These are phyloP conservation scores for Pegoplata infirma DNA, from an alignment of 2,888 invertebrate genomes.

Conservation along the genomic window DNA sequence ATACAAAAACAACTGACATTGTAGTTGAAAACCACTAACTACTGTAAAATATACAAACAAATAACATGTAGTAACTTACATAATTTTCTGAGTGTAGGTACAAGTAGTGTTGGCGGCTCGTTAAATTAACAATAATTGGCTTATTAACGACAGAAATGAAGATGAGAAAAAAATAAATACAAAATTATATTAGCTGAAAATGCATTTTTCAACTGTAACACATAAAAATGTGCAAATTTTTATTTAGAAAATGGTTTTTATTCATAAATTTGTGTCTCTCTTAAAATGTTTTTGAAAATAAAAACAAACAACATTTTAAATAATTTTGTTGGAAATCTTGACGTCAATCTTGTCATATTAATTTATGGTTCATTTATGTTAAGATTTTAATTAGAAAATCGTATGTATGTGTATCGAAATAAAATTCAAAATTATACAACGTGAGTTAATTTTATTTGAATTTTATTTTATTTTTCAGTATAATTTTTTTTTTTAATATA, in stretches of 20 bases:
- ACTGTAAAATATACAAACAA: too few relatives aligned
- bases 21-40: too few relatives aligned
- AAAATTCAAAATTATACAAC: background rate
- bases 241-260: background rate
- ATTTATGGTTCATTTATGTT: conserved; percentile 46
- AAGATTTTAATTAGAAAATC: conserved; percentile 32
- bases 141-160: background rate
- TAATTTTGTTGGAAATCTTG: conserved; percentile 18
- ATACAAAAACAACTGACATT: too few relatives aligned
- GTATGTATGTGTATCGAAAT: background rate
- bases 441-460: conserved; percentile 19
- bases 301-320: conserved; percentile 24
- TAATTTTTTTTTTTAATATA: conserved; percentile 1
- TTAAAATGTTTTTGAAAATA: background rate
- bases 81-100: too few relatives aligned
- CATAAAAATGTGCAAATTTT: background rate
- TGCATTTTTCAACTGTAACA: background rate
- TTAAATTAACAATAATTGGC: conserved; percentile 32
- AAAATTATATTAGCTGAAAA: background rate
- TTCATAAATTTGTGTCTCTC: background rate
- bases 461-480: conserved; percentile 27
- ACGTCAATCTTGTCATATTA: conserved; percentile 45
- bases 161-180: background rate
- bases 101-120: background rate
- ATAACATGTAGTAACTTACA: too few relatives aligned